Evolutionary conservation across 2,888 invertebrate species (phyloP).

Genomic region (Clivina fossor): DNA sequence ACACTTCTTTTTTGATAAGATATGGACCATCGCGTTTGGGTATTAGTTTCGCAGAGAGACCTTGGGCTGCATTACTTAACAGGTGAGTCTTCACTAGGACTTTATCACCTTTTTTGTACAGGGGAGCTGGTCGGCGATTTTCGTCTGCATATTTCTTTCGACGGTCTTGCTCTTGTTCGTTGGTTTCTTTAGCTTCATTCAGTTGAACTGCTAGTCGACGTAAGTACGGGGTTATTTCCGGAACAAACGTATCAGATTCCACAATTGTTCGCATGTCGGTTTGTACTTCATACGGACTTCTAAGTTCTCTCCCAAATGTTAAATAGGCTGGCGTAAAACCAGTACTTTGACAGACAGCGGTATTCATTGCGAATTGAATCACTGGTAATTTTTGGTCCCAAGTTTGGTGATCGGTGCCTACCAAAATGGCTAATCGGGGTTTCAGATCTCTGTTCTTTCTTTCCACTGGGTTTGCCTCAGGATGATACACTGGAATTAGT

Average conservation of each 20-base stretch:
- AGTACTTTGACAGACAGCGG: slow-evolving; percentile 31
- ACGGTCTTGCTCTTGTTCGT: slow-evolving; percentile 3
- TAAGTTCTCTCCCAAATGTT: slow-evolving; percentile 2
- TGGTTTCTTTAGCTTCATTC: not conserved
- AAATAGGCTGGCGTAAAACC: slow-evolving; percentile 11
- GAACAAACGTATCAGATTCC: slow-evolving; percentile 3
- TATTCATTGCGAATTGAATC: slow-evolving; percentile 32
- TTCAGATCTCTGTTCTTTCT: slow-evolving; percentile 38
- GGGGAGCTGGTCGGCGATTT: slow-evolving; percentile 7
- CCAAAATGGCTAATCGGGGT: slow-evolving; percentile 30
- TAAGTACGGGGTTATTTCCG: slow-evolving; percentile 1
- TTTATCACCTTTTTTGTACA: not conserved
- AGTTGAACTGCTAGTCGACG: not conserved
- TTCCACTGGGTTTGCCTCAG: slow-evolving; percentile 43
- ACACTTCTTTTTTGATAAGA: slow-evolving; percentile 1
- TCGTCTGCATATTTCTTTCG: slow-evolving; percentile 6
- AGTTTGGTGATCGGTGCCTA: slow-evolving; percentile 28
- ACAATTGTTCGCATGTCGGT: not conserved
- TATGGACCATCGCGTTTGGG: slow-evolving; percentile 21
- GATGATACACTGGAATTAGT: slow-evolving; percentile 41
- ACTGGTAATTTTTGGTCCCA: slow-evolving; percentile 36
- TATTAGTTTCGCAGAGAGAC: slow-evolving; percentile 1
- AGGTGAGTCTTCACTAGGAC: slow-evolving; percentile 1
- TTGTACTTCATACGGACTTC: not conserved
- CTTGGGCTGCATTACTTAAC: slow-evolving; percentile 1